Conservation (phyloP, 2,113 vertebrate genomes). For the Neodon shergylaensis region DNA sequence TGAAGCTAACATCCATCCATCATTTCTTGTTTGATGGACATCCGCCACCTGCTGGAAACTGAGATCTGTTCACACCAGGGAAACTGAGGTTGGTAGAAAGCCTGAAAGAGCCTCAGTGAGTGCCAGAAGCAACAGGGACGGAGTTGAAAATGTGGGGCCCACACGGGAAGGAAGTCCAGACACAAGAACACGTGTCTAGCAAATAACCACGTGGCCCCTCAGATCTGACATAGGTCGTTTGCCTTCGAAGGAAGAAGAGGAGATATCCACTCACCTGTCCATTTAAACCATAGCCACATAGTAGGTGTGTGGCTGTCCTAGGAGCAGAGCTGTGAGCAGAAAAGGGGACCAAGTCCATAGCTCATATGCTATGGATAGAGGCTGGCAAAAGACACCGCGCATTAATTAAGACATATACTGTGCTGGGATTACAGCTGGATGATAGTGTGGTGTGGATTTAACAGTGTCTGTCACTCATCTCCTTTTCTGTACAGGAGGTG, state of each 20-base stretch:
- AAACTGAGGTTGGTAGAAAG: not conserved
- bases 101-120: not conserved
- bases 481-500: not conserved
- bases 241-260: rapidly evolving
- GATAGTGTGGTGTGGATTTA: not conserved
- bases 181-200: rapidly evolving
- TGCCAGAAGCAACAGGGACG: rapidly evolving
- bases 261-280: rapidly evolving
- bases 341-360: not conserved
- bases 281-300: too few species aligned
- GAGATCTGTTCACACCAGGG: not conserved
- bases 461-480: not conserved
- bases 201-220: not conserved
- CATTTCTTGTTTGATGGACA: rapidly evolving
- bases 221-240: not conserved
- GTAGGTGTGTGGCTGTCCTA: rapidly evolving
- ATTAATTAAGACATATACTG: not conserved
- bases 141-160: rapidly evolving
- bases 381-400: rapidly evolving
- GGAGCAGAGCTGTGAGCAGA: not conserved
- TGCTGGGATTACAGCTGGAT: not conserved
- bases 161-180: rapidly evolving
- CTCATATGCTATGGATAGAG: rapidly evolving
- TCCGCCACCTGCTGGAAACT: not conserved
- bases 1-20: rapidly evolving